Evolutionary conservation across 2,888 invertebrate species (phyloP).

Genomic region (Lordiphosa andalusiaca): DNA sequence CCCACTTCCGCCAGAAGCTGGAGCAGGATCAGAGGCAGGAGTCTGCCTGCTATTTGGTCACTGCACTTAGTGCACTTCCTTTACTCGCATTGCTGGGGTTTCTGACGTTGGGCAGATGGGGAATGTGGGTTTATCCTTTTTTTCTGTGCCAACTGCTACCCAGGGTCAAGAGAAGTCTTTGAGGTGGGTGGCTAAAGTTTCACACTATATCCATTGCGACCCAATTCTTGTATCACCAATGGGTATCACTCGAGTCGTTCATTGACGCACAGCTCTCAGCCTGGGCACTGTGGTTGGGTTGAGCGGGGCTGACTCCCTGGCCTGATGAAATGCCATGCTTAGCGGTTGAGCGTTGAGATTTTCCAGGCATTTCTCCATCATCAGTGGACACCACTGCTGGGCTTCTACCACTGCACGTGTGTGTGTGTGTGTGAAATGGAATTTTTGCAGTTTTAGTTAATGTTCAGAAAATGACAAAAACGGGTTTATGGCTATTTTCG

Average conservation of each 20-base stretch:
- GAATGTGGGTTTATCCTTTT: neutral
- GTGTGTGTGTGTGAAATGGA: conserved; percentile 19
- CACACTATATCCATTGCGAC: neutral
- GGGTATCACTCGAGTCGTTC: conserved; percentile 4
- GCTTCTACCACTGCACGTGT: conserved; percentile 8
- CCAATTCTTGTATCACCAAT: conserved; percentile 7
- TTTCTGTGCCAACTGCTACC: neutral
- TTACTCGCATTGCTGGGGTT: conserved; percentile 55
- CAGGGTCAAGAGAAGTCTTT: too few relatives aligned
- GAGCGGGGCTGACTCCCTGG: conserved; percentile 27
- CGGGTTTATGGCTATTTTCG: conserved; percentile 25
- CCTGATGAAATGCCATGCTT: conserved; percentile 73
- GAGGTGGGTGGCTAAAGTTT: too few relatives aligned
- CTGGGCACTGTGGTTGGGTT: conserved; percentile 28
- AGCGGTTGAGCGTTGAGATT: conserved; percentile 69
- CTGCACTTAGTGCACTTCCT: conserved; percentile 66
- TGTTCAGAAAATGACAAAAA: conserved; percentile 30
- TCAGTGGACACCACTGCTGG: conserved; percentile 23
- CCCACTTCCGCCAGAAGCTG: conserved; percentile 43
- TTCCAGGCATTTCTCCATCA: conserved; percentile 27
- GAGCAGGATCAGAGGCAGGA: conserved; percentile 21
- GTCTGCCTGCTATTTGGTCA: conserved; percentile 55
- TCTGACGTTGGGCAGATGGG: conserved; percentile 19
- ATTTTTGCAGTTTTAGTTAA: conserved; percentile 49
- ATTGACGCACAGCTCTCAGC: conserved; percentile 10